These are phyloP conservation scores for Siderastrea siderea DNA, from an alignment of 92 coral and sea anemone species.

Conservation along the genomic window DNA sequence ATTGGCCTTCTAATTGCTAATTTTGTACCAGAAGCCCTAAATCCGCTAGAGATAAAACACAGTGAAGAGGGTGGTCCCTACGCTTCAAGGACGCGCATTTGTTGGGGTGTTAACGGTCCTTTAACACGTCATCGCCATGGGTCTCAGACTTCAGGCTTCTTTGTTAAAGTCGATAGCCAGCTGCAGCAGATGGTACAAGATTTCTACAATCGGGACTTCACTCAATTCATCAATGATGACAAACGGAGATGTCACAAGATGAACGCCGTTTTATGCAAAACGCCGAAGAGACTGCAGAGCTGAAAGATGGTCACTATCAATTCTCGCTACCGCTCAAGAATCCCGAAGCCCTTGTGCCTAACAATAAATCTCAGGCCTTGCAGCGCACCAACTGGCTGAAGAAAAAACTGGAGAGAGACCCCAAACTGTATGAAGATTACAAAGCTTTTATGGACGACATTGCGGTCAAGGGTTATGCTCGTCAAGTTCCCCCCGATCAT, in stretches of 20 bases:
- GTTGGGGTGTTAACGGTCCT: background rate
- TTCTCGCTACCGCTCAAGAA: constrained; percentile 42
- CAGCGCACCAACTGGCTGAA: constrained; percentile 38
- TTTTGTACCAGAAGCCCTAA: constrained; percentile 3
- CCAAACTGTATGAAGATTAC: constrained; percentile 25
- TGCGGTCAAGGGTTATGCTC: constrained; percentile 46
- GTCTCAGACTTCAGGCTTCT: constrained; percentile 4
- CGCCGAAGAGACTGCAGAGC: constrained; percentile 15
- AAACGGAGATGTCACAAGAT: constrained; percentile 37
- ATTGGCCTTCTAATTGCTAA: background rate
- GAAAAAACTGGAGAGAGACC: constrained; percentile 21
- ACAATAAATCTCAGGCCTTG: constrained; percentile 37
- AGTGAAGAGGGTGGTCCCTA: constrained; percentile 7
- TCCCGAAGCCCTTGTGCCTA: constrained; percentile 1
- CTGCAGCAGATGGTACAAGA: constrained; percentile 35
- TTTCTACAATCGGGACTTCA: constrained; percentile 47
- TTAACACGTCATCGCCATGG: background rate
- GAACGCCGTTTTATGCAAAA: constrained; percentile 41
- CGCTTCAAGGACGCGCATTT: background rate
- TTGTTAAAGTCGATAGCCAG: constrained; percentile 35
- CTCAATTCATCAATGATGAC: constrained; percentile 32
- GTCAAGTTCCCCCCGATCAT: constrained; percentile 18
- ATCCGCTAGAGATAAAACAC: background rate
- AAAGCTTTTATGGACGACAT: constrained; percentile 44
- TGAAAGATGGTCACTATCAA: constrained; percentile 53